These are phyloP conservation scores for Formica exsecta DNA, from an alignment of 1,140 invertebrate genomes.

Conservation along the genomic window DNA sequence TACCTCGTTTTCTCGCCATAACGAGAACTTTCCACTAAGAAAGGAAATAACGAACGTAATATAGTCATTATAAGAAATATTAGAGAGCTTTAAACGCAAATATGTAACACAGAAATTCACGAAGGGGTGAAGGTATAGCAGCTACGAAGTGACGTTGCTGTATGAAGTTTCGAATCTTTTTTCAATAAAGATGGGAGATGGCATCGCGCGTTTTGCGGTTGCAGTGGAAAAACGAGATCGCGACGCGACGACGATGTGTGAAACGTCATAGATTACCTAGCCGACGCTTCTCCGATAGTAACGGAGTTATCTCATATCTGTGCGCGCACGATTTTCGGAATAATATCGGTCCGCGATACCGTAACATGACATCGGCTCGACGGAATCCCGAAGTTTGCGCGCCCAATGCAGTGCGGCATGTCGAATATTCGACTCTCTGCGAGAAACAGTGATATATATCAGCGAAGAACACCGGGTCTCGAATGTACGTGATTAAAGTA, in stretches of 20 bases:
- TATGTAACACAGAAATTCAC: background rate
- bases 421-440: conserved; percentile 22
- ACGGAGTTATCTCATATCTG: conserved; percentile 18
- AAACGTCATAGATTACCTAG: background rate
- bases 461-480: background rate
- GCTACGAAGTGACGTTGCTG: background rate
- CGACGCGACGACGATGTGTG: background rate
- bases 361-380: background rate
- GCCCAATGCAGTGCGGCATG: background rate
- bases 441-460: background rate
- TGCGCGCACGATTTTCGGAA: conserved; percentile 5
- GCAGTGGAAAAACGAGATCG: background rate
- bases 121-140: background rate
- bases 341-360: background rate
- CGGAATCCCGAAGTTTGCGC: conserved; percentile 22
- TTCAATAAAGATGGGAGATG: background rate
- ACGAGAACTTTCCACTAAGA: background rate
- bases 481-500: too few relatives aligned
- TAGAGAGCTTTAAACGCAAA: background rate
- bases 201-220: background rate
- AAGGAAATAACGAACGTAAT: background rate
- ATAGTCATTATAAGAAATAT: background rate
- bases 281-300: conserved; percentile 33
- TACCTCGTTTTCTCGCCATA: background rate
- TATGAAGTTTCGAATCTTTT: background rate